phyloP scores from a whole-genome alignment of 2,888 invertebrate genomes.

The Heliconius aoede region DNA sequence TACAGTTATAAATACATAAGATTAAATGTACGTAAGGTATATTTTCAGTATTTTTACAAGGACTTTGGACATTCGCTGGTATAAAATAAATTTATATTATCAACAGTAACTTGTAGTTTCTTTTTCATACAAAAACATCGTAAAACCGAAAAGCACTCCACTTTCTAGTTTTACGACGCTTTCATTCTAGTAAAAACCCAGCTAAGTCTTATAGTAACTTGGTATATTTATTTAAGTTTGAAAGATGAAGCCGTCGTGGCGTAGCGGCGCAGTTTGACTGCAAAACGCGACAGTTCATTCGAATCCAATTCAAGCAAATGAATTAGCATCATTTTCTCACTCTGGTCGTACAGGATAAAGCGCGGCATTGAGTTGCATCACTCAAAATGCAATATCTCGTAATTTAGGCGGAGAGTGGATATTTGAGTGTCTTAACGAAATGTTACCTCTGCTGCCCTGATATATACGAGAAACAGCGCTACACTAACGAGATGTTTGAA shows the following conservation, averaged over 20 bases:
- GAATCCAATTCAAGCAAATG: background rate
- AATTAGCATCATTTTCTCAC: background rate
- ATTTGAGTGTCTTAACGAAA: too few species aligned
- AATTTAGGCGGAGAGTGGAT: too few species aligned
- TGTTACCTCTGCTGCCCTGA: too few species aligned
- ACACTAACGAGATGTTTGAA: too few species aligned
- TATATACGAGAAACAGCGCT: too few species aligned
- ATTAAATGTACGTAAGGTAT: background rate
- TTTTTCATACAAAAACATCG: slow-evolving; percentile 23
- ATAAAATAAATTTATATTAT: slow-evolving; percentile 16
- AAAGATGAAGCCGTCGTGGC: slow-evolving; percentile 7
- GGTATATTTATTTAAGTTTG: slow-evolving; percentile 19
- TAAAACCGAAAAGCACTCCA: slow-evolving; percentile 31
- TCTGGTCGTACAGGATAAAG: too few species aligned
- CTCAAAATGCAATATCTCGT: too few species aligned
- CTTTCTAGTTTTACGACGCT: slow-evolving; percentile 29
- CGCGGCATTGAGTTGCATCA: too few species aligned
- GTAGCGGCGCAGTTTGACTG: background rate
- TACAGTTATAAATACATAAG: background rate
- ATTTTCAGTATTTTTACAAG: background rate
- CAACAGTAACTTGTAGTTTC: slow-evolving; percentile 24
- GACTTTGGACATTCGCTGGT: background rate
- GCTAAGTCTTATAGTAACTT: slow-evolving; percentile 18
- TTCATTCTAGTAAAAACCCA: slow-evolving; percentile 25
- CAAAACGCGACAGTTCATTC: background rate